Conservation (phyloP, 64 coral and sea anemone genomes). For the Trachythela sp. region DNA sequence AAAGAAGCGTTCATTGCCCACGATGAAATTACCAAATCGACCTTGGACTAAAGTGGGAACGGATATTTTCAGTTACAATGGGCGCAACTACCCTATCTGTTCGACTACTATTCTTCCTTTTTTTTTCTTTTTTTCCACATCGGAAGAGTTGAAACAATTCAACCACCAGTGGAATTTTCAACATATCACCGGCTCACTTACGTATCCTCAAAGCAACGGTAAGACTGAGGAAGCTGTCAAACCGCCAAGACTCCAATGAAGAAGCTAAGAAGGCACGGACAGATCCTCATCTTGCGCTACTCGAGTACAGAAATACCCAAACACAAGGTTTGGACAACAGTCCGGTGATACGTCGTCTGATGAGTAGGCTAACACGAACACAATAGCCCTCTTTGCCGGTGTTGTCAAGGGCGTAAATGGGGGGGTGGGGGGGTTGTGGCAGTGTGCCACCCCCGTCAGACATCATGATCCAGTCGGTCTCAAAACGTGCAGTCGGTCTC, state of each 20-base stretch:
- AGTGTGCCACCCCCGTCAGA: too few relatives aligned
- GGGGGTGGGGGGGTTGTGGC: too few relatives aligned
- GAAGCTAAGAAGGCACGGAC: constrained; percentile 18
- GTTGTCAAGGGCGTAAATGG: too few relatives aligned
- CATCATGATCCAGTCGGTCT: too few relatives aligned
- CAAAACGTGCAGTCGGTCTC: too few relatives aligned
- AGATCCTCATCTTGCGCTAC: constrained; percentile 47
- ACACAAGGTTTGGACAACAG: neutral
- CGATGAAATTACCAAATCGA: constrained; percentile 26
- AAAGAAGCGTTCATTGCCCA: neutral
- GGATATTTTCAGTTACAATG: neutral
- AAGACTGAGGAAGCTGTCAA: neutral
- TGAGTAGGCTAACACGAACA: neutral
- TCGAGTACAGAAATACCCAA: constrained; percentile 40
- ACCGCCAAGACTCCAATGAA: neutral
- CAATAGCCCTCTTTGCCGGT: neutral
- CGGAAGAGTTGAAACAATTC: constrained; percentile 1
- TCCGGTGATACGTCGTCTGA: neutral
- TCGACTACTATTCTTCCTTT: constrained; percentile 2
- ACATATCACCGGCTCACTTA: neutral
- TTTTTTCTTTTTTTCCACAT: neutral
- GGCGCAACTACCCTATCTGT: neutral
- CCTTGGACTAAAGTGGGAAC: constrained; percentile 9
- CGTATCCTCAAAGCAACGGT: constrained; percentile 36
- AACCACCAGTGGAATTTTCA: constrained; percentile 15